Evolutionary conservation across 2,797 vertebrate genomes (phyloP).

Genomic region (Hydrophis major): DNA sequence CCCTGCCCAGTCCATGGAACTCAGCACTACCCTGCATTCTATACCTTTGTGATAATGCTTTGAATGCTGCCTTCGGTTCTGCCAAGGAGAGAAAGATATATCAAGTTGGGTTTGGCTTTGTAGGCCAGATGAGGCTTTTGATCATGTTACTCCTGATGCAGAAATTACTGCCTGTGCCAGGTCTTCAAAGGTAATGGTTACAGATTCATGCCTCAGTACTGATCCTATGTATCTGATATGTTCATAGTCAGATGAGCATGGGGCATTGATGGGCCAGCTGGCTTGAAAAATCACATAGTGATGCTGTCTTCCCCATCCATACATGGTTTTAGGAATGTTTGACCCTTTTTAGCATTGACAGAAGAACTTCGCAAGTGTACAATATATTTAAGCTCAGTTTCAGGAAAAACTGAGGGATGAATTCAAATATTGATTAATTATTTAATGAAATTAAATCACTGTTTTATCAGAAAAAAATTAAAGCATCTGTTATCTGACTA

Average conservation of each 20-base stretch:
- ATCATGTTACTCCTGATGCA: conserved; percentile 48
- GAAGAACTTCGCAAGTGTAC: background rate
- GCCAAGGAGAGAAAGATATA: background rate
- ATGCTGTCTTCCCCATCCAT: background rate
- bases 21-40: background rate
- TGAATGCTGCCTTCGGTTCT: fast-evolving
- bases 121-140: background rate
- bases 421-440: background rate
- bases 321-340: background rate
- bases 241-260: fast-evolving
- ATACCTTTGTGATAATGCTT: conserved; percentile 41
- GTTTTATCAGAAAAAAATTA: background rate
- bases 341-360: background rate
- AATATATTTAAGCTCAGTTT: background rate
- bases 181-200: conserved; percentile 36
- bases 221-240: background rate
- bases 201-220: background rate
- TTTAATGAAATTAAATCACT: background rate
- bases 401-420: background rate
- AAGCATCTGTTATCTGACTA: background rate
- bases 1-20: background rate
- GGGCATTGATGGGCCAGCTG: fast-evolving
- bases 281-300: background rate
- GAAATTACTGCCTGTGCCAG: background rate
- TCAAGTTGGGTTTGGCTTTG: background rate